Evolutionary conservation across 2,797 vertebrate species (phyloP).

Genomic region (Babyrousa celebensis): DNA sequence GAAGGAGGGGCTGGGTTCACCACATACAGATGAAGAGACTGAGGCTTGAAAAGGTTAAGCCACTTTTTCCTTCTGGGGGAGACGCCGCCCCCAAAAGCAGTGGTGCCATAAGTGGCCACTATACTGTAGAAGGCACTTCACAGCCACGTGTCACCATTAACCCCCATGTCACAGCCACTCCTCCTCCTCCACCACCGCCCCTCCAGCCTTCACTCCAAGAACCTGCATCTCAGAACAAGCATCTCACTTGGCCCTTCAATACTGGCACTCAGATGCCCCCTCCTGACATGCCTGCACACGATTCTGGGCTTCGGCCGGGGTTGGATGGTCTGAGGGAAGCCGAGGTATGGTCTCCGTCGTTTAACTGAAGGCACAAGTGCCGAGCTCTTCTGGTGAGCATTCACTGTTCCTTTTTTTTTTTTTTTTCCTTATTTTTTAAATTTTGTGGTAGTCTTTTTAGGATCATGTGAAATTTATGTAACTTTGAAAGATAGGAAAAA

Average conservation of each 20-base stretch:
- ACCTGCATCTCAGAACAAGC: not conserved
- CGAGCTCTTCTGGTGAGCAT: not conserved
- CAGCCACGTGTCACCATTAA: fast-evolving
- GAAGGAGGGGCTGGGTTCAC: not conserved
- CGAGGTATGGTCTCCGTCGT: not conserved
- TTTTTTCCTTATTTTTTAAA: too few relatives aligned
- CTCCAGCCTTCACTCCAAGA: not conserved
- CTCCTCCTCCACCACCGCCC: not conserved
- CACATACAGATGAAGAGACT: not conserved
- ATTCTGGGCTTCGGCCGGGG: not conserved
- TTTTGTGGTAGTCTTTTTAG: too few relatives aligned
- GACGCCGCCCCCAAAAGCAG: not conserved
- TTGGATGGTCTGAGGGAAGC: not conserved
- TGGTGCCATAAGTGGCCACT: not conserved
- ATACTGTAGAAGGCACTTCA: not conserved
- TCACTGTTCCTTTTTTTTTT: not conserved
- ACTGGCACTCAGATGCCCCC: not conserved
- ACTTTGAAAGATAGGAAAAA: too few relatives aligned
- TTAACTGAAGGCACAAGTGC: not conserved
- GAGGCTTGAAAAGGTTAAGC: not conserved
- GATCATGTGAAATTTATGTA: too few relatives aligned
- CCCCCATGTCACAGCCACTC: not conserved
- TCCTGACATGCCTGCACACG: not conserved
- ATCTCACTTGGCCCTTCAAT: not conserved
- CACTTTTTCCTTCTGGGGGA: not conserved